Percentiles rank a stretch among this genome's conserved stretches.
Evolutionary conservation across 1,140 invertebrate genomes (phyloP).

Genomic region (Limonius californicus): DNA sequence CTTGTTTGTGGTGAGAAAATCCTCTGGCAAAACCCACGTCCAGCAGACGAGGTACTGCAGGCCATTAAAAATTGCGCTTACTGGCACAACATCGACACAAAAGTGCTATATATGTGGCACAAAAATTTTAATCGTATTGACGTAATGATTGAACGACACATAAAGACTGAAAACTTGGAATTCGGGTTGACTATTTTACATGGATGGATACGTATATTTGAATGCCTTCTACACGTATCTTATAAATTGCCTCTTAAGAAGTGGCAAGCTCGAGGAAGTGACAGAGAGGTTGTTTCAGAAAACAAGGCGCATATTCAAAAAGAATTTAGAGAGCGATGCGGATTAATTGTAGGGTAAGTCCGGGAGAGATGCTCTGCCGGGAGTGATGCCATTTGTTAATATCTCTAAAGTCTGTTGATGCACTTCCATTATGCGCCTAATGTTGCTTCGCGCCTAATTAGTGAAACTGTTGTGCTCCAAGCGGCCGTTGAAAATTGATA

Average conservation of each 20-base stretch:
- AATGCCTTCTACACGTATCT: slow-evolving; percentile 15
- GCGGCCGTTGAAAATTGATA: too few relatives aligned
- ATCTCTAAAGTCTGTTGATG: too few relatives aligned
- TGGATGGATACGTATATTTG: slow-evolving; percentile 15
- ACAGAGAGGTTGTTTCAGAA: not conserved
- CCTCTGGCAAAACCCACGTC: slow-evolving; percentile 11
- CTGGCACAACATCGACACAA: slow-evolving; percentile 4
- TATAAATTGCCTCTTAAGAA: slow-evolving; percentile 12
- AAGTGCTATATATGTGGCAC: slow-evolving; percentile 12
- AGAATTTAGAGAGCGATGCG: not conserved
- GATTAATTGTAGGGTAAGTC: too few relatives aligned
- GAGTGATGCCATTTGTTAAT: not conserved
- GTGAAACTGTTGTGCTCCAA: too few relatives aligned
- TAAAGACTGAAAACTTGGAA: too few relatives aligned
- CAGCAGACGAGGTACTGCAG: not conserved
- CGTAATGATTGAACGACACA: not conserved
- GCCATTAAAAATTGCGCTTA: slow-evolving; percentile 5
- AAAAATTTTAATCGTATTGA: slow-evolving; percentile 14
- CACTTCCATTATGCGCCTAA: too few relatives aligned
- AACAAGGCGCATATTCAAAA: too few relatives aligned
- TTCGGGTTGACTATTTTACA: too few relatives aligned
- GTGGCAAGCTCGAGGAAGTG: slow-evolving; percentile 8
- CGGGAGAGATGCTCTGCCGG: too few relatives aligned
- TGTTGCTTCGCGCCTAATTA: too few relatives aligned
- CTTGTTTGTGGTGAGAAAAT: slow-evolving; percentile 9